A percentile compares a stretch with the other conserved stretches of the same genome.
phyloP scores from a whole-genome alignment of 2,113 vertebrate species.

The Burhinus bistriatus region DNA sequence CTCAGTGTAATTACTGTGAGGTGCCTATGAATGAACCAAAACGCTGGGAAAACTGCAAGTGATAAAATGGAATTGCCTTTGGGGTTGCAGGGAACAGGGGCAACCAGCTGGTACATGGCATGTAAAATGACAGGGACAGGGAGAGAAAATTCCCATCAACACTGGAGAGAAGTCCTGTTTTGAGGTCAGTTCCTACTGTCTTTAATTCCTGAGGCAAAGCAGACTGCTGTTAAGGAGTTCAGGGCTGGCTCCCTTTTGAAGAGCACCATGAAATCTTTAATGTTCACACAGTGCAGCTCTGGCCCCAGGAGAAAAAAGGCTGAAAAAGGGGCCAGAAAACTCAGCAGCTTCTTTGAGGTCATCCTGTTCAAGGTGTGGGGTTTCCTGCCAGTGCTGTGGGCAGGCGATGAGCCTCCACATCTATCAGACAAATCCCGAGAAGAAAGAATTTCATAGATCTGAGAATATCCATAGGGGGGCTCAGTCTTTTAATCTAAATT shows the following conservation, averaged over 20 bases:
- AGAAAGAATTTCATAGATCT: constrained; percentile 49
- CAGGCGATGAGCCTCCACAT: not conserved
- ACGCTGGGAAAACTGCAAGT: not conserved
- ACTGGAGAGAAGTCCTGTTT: not conserved
- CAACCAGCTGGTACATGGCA: not conserved
- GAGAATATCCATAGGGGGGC: constrained; percentile 31
- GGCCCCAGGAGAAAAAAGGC: not conserved
- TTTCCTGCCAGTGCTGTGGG: constrained; percentile 2
- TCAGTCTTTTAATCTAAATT: constrained; percentile 53
- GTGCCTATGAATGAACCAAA: not conserved
- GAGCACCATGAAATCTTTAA: constrained; percentile 12
- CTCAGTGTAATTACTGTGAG: not conserved
- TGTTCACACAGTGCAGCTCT: not conserved
- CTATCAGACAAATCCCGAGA: constrained; percentile 12
- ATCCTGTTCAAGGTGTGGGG: constrained; percentile 29
- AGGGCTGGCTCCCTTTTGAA: constrained; percentile 9
- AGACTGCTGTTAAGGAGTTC: not conserved
- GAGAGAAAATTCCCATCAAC: not conserved
- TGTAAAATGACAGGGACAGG: not conserved
- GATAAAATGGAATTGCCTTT: not conserved
- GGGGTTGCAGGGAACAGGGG: rapidly evolving
- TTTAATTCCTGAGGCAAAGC: constrained; percentile 8
- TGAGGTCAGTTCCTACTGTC: not conserved
- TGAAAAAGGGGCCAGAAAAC: not conserved
- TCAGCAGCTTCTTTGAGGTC: constrained; percentile 29